Evolutionary conservation across 1,140 invertebrate genomes (phyloP), one percentile per base, ranked within the genome.

Genomic region (Dinoponera quadriceps): DNA sequence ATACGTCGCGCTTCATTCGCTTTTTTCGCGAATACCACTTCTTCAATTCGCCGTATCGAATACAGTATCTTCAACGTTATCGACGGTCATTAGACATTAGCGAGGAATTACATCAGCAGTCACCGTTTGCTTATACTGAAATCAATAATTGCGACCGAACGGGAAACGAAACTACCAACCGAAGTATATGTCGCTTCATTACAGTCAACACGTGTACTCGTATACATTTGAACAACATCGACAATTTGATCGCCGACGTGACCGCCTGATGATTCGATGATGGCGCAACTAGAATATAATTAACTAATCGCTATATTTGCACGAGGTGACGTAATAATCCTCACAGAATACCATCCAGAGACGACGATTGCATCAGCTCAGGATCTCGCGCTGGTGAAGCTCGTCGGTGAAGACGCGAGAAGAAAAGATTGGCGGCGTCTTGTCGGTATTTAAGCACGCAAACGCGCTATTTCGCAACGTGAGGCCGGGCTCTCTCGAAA

Each of bases 381-480:
- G 29, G 29, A 60, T 60, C 33, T 65, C 4, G 27, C 2, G 27
- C 18, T 29, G 0, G 2, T 49, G n/a, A 49, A 63, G 25, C 5
- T 74, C 13, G 14, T 4, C 25, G 2, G 22, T 68, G 49, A 49
- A 4, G 22, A 69, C n/a, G 20, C 54, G 20, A 55, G 11, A 4
- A 44, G 16, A 54, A 54, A 22, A 27, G 13, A 25, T 16, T 3
- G 25, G 11, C 22, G 22, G 16, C 27, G 14, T 38, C 44, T 14
- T 75, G n/a, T 0, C 25, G 66, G 44, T 51, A 66, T 22, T 54
- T 25, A 9, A n/a, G 14, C 25, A 29, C n/a, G 82, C 7, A n/a
- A 60, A 84, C 51, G 27, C n/a, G 38, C 18, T 65, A 59, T 72
- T 57, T 33, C 65, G 4, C 49, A 18, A 27, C 51, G n/a, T 27